Evolutionary conservation across 2,888 invertebrate genomes (phyloP).

Genomic region (Dioctria linearis): DNA sequence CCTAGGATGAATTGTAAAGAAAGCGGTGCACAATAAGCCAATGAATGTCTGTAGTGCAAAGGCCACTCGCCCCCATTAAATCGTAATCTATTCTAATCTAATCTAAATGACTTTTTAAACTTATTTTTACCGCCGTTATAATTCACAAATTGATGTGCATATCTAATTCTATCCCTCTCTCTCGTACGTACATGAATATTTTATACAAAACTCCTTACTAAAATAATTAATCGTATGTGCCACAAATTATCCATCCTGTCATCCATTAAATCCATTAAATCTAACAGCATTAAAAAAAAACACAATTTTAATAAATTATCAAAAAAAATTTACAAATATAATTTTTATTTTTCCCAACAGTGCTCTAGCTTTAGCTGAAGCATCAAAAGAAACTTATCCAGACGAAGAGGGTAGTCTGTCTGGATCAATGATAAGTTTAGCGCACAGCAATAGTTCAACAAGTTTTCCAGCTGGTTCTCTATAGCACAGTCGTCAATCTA

Average conservation of each 20-base stretch:
- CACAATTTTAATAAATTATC: no score
- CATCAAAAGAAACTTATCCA: conserved; percentile 89
- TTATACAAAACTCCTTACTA: background rate
- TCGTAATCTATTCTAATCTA: no score
- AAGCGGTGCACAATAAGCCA: no score
- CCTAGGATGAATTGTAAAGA: no score
- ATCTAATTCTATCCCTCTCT: no score
- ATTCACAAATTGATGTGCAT: no score
- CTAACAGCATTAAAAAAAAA: background rate
- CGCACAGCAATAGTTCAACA: conserved; percentile 95
- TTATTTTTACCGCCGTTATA: no score
- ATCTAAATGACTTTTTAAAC: no score
- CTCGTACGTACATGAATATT: background rate
- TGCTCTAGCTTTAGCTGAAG: conserved; percentile 92
- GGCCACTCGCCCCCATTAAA: no score
- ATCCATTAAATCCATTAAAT: background rate
- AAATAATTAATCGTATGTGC: background rate
- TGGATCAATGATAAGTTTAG: conserved; percentile 95
- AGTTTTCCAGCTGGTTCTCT: conserved; percentile 89
- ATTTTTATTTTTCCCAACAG: conserved; percentile 72
- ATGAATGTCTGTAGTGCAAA: no score
- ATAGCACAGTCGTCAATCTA: conserved; percentile 69
- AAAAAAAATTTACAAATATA: conserved; percentile 33
- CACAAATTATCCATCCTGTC: background rate
- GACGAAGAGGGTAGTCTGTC: conserved; percentile 94